These are phyloP conservation scores for Nycticebus coucang DNA, from an alignment of 2,113 vertebrate genomes.

Conservation along the genomic window DNA sequence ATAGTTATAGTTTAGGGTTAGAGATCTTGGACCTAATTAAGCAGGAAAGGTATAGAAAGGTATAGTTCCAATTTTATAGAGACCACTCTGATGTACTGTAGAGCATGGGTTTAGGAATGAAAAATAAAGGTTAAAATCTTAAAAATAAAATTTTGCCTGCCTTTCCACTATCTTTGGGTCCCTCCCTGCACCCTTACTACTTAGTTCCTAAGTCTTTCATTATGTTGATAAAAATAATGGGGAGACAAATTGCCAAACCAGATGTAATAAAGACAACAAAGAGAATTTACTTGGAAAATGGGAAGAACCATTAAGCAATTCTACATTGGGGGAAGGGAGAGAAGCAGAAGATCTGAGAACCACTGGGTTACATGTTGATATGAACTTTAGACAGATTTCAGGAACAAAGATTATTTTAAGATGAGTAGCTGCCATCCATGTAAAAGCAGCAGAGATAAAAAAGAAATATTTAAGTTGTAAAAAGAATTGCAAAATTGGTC, in stretches of 20 bases:
- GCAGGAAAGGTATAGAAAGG: not conserved
- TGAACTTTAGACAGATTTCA: not conserved
- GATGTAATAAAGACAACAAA: not conserved
- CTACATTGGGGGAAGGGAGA: not conserved
- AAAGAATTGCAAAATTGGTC: not conserved
- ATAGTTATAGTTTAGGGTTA: not conserved
- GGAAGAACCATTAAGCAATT: not conserved
- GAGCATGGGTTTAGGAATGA: not conserved
- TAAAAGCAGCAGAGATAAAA: not conserved
- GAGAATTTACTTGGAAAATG: not conserved
- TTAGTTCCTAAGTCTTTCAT: not conserved
- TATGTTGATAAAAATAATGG: not conserved
- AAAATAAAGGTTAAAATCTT: not conserved
- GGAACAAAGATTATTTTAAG: not conserved
- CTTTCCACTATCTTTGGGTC: not conserved
- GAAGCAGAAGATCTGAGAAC: not conserved
- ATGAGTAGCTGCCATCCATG: not conserved
- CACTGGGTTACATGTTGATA: not conserved
- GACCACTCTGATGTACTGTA: not conserved
- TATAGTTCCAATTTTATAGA: not conserved
- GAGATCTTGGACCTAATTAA: not conserved
- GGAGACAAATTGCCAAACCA: not conserved
- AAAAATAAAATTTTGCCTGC: not conserved
- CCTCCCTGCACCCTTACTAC: fast-evolving
- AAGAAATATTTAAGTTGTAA: not conserved